These are phyloP conservation scores for Cactoblastis cactorum DNA, from an alignment of 2,888 invertebrate genomes.

Conservation along the genomic window DNA sequence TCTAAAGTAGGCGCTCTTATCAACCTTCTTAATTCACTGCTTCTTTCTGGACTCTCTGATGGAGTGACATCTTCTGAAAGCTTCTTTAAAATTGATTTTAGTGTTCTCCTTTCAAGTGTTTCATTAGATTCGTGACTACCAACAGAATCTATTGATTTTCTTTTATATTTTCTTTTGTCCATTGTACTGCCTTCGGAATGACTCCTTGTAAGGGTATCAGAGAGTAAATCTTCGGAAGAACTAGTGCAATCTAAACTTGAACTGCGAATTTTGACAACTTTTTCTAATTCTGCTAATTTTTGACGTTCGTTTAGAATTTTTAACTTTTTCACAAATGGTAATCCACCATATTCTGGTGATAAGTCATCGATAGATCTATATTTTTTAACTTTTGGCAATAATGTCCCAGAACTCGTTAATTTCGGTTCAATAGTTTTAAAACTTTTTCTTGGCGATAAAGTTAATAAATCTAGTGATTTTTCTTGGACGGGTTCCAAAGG, in stretches of 20 bases:
- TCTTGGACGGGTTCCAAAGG: constrained; percentile 70
- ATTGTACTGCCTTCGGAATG: constrained; percentile 90
- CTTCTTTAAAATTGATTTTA: constrained; percentile 92
- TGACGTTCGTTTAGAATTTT: constrained; percentile 93
- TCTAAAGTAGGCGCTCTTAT: constrained; percentile 91
- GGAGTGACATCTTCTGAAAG: constrained; percentile 84
- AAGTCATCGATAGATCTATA: constrained; percentile 92
- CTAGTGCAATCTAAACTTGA: constrained; percentile 88
- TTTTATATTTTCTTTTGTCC: constrained; percentile 75
- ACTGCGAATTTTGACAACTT: constrained; percentile 86
- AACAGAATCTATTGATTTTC: constrained; percentile 62
- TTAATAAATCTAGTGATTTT: constrained; percentile 66
- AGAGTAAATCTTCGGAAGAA: constrained; percentile 78
- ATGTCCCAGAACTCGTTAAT: constrained; percentile 39
- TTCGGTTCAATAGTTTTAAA: constrained; percentile 43
- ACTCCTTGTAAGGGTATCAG: constrained; percentile 84
- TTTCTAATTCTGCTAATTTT: constrained; percentile 90
- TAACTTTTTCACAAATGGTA: constrained; percentile 92
- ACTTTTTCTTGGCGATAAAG: constrained; percentile 59
- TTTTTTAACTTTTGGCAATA: constrained; percentile 78
- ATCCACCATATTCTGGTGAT: constrained; percentile 91
- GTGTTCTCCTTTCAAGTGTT: constrained; percentile 87
- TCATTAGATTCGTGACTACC: constrained; percentile 83
- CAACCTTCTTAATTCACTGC: constrained; percentile 82
- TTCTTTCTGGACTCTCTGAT: constrained; percentile 66